These are phyloP conservation scores for Oncorhynchus masou DNA, from an alignment of 2,113 vertebrate species.

Conservation along the genomic window DNA sequence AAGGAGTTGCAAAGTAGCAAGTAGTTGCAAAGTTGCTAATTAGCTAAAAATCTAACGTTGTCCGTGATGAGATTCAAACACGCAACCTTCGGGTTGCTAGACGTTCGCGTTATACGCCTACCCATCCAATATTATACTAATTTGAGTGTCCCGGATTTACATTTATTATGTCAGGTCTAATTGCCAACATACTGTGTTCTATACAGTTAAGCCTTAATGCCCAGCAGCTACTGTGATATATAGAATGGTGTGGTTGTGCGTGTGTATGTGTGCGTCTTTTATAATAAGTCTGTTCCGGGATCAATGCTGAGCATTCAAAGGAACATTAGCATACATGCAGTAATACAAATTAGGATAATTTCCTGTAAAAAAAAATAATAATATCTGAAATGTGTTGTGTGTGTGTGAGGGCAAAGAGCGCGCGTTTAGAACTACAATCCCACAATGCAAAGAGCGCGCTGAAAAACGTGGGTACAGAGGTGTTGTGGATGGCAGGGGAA, in stretches of 20 bases:
- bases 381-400: neutral
- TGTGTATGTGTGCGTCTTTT: too few relatives aligned
- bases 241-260: neutral
- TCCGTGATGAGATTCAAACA: too few relatives aligned
- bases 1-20: too few relatives aligned
- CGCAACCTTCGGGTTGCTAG: too few relatives aligned
- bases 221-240: neutral
- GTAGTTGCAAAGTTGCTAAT: too few relatives aligned
- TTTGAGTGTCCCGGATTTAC: too few relatives aligned
- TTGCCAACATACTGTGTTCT: neutral
- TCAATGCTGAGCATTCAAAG: neutral
- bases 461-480: constrained; percentile 37
- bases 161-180: too few relatives aligned
- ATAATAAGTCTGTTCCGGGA: neutral
- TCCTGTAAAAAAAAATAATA: neutral
- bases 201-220: neutral
- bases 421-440: constrained; percentile 49
- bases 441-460: constrained; percentile 53
- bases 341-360: neutral
- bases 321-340: neutral
- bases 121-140: too few relatives aligned
- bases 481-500: constrained; percentile 57
- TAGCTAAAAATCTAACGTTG: too few relatives aligned
- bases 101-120: too few relatives aligned
- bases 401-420: too few relatives aligned